phyloP scores from a whole-genome alignment of 2,888 invertebrate genomes.

The Tipula vernalis region DNA sequence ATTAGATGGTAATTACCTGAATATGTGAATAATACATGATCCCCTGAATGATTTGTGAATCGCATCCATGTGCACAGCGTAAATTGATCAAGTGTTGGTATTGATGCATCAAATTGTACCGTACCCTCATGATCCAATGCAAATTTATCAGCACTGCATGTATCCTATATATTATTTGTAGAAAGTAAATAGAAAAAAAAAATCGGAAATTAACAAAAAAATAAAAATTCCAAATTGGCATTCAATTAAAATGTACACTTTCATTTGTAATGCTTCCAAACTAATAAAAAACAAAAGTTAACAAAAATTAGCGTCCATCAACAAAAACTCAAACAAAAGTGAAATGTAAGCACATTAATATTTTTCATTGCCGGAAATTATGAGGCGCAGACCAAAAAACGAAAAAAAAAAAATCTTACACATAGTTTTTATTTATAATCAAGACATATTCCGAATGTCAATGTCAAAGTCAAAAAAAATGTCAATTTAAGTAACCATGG shows the following conservation, averaged over 20 bases:
- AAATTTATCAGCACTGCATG: slow-evolving; percentile 56
- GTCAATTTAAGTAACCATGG: neutral
- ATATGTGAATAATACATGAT: slow-evolving; percentile 74
- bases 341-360: neutral
- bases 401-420: neutral
- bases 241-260: neutral
- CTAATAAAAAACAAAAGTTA: neutral
- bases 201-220: neutral
- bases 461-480: neutral
- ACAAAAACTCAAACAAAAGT: neutral
- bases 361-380: neutral
- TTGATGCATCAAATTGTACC: slow-evolving; percentile 54
- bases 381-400: neutral
- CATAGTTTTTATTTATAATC: neutral
- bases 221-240: neutral
- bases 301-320: neutral
- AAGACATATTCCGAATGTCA: neutral
- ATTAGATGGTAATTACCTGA: slow-evolving; percentile 46
- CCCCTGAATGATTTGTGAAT: slow-evolving; percentile 67
- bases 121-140: slow-evolving; percentile 53
- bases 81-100: slow-evolving; percentile 70
- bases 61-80: slow-evolving; percentile 75
- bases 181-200: slow-evolving; percentile 11
- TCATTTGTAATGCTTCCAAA: neutral
- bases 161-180: slow-evolving; percentile 30